Conservation (phyloP, 2,888 invertebrate species). For the Miltochrista miniata region DNA sequence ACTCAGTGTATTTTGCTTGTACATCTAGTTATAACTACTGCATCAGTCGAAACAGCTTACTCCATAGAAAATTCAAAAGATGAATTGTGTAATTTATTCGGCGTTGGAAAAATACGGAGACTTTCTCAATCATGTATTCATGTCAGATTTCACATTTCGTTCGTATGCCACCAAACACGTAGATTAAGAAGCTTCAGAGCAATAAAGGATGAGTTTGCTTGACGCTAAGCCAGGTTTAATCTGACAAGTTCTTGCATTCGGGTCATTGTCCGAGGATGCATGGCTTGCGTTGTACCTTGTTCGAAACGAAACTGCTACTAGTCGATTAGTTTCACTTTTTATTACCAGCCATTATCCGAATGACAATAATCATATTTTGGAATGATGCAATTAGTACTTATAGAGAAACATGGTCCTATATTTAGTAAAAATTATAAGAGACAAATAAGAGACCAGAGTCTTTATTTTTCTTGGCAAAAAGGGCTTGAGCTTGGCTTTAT, state of each 20-base stretch:
- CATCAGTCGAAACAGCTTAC: no score
- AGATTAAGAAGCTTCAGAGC: constrained; percentile 2
- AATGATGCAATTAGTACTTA: no score
- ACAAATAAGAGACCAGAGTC: no score
- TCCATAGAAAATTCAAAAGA: no score
- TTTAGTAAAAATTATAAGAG: no score
- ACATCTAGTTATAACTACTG: no score
- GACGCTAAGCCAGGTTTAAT: constrained; percentile 10
- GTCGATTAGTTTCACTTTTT: constrained; percentile 12
- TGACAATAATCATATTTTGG: no score
- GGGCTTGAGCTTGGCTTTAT: no score
- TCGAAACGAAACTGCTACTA: constrained; percentile 22
- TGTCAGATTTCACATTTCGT: background rate
- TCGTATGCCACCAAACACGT: background rate
- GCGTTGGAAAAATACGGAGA: no score
- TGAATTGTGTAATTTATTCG: no score
- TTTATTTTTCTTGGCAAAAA: no score
- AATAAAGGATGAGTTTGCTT: constrained; percentile 9
- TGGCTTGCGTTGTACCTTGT: constrained; percentile 7
- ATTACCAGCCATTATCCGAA: background rate
- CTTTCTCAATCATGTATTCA: background rate
- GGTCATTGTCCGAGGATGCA: constrained; percentile 33
- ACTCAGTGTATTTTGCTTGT: background rate
- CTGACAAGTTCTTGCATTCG: constrained; percentile 26
- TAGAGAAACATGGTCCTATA: no score